Evolutionary conservation across 2,113 vertebrate genomes (phyloP).

Genomic region (Planiliza haematocheilus): DNA sequence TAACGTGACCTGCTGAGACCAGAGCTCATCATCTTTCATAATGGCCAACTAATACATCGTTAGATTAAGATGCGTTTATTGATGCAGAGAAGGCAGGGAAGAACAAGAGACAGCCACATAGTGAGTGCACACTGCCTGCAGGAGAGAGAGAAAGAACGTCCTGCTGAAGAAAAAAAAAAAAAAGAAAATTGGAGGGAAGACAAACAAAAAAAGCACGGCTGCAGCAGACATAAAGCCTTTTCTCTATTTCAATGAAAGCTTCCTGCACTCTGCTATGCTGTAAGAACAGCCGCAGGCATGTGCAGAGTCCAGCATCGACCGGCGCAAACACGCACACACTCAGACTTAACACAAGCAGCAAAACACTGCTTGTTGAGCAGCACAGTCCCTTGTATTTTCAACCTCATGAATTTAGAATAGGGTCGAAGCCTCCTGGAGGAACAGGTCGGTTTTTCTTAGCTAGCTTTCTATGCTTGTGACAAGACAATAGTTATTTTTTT

Average conservation of each 20-base stretch:
- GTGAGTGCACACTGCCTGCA: constrained; percentile 11
- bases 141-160: constrained; percentile 16
- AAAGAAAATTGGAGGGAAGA: constrained; percentile 7
- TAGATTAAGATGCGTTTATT: constrained; percentile 38
- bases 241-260: constrained; percentile 53
- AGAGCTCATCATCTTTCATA: constrained; percentile 56
- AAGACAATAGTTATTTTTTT: neutral
- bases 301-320: constrained; percentile 37
- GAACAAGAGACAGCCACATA: constrained; percentile 23
- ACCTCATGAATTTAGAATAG: constrained; percentile 59
- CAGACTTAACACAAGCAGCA: constrained; percentile 24
- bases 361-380: constrained; percentile 44
- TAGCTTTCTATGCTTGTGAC: neutral
- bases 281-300: constrained; percentile 50
- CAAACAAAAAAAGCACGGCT: constrained; percentile 44
- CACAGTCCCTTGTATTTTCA: constrained; percentile 52
- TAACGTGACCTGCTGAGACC: constrained; percentile 59
- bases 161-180: neutral
- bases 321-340: constrained; percentile 25
- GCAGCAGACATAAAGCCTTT: constrained; percentile 46
- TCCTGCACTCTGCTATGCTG: constrained; percentile 47
- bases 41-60: constrained; percentile 52
- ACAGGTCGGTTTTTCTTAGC: constrained; percentile 6
- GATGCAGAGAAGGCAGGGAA: constrained; percentile 14
- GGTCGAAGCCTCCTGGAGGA: constrained; percentile 37